phyloP scores from a whole-genome alignment of 2,797 vertebrate species.

The Triplophysa bombifrons region DNA sequence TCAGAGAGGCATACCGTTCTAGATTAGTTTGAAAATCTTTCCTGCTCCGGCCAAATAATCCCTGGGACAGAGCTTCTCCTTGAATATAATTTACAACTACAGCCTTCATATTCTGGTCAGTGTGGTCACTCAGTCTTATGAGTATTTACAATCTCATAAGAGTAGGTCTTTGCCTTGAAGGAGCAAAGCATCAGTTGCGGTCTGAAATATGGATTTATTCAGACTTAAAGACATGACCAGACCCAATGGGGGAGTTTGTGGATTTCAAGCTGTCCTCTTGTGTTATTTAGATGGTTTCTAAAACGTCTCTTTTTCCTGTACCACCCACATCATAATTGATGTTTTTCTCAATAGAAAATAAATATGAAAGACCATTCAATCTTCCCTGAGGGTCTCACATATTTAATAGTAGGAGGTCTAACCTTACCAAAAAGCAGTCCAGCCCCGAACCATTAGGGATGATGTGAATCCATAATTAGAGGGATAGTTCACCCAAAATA shows the following conservation, averaged over 20 bases:
- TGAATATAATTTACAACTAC: constrained; percentile 71
- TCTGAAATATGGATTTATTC: constrained; percentile 49
- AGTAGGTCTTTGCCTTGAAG: constrained; percentile 38
- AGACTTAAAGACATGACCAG: constrained; percentile 12
- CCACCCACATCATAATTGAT: constrained; percentile 18
- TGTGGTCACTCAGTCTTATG: constrained; percentile 57
- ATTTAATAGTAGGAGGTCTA: background rate
- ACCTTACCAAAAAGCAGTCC: background rate
- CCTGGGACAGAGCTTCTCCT: constrained; percentile 62
- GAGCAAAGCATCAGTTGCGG: constrained; percentile 19
- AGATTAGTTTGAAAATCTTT: constrained; percentile 80
- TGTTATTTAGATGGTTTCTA: constrained; percentile 9
- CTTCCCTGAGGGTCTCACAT: constrained; percentile 1
- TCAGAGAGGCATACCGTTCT: constrained; percentile 74
- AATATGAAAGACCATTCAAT: background rate
- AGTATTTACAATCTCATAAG: constrained; percentile 66
- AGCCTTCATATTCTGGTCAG: constrained; percentile 69
- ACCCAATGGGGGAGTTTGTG: constrained; percentile 20
- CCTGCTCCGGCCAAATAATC: constrained; percentile 79
- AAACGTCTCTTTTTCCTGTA: background rate
- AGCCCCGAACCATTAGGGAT: background rate
- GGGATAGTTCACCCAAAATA: too few relatives aligned
- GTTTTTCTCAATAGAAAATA: background rate
- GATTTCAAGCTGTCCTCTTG: background rate
- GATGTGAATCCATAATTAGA: background rate